Evolutionary conservation across 1,140 invertebrate genomes (phyloP).

Genomic region (Harlomillsia oculata): DNA sequence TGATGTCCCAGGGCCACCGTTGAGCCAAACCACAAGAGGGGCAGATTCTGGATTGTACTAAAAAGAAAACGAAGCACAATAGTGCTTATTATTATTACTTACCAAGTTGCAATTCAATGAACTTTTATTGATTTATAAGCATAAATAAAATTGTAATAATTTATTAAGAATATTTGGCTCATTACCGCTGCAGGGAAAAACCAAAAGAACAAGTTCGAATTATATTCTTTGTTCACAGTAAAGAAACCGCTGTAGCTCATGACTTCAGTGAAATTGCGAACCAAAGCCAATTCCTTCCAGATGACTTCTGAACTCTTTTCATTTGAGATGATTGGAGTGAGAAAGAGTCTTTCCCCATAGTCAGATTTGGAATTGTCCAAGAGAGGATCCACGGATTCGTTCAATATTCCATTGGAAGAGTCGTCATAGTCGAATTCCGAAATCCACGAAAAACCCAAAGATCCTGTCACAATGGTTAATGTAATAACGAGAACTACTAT

Average conservation of each 20-base stretch:
- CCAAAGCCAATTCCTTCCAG: constrained; percentile 38
- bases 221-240: constrained; percentile 62
- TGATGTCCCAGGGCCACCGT: constrained; percentile 48
- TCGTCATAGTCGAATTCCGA: not conserved
- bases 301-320: constrained; percentile 28
- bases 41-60: constrained; percentile 36
- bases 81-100: not conserved
- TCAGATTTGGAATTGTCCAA: not conserved
- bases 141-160: not conserved
- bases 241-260: constrained; percentile 58
- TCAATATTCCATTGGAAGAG: not conserved
- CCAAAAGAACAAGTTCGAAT: constrained; percentile 82
- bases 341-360: constrained; percentile 43
- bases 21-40: constrained; percentile 47
- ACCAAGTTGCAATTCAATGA: not conserved
- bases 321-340: constrained; percentile 46
- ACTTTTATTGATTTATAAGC: not conserved
- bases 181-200: constrained; percentile 63
- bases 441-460: constrained; percentile 5
- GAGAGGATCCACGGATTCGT: not conserved
- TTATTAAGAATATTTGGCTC: not conserved
- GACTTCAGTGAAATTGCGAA: constrained; percentile 38
- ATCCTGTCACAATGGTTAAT: no score
- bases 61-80: not conserved
- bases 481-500: no score